phyloP scores from a whole-genome alignment of 2,888 invertebrate genomes.

The Drosophila neutralis region DNA sequence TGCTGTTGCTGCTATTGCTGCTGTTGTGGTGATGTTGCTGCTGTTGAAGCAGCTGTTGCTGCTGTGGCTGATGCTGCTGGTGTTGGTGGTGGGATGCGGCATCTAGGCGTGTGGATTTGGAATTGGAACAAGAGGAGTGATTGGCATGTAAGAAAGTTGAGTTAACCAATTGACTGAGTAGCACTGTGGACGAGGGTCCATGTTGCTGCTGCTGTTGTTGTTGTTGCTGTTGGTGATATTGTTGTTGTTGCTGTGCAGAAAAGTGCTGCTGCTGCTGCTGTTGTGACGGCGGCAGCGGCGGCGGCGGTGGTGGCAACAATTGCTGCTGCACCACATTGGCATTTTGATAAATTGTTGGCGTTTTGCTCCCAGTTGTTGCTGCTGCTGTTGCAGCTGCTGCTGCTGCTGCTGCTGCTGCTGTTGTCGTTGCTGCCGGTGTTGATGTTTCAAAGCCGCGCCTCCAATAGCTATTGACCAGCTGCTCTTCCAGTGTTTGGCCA shows the following conservation, averaged over 20 bases:
- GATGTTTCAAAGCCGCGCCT: slow-evolving; percentile 88
- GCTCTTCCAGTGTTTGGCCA: slow-evolving; percentile 88
- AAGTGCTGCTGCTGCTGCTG: slow-evolving; percentile 55
- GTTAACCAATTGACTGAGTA: slow-evolving; percentile 85
- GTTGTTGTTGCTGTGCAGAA: slow-evolving; percentile 57
- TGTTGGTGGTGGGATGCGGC: slow-evolving; percentile 55
- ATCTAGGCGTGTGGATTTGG: slow-evolving; percentile 67
- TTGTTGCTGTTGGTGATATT: slow-evolving; percentile 45
- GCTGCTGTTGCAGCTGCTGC: not conserved
- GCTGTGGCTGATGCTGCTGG: slow-evolving; percentile 51
- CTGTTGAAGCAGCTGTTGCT: slow-evolving; percentile 46
- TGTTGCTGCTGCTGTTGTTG: slow-evolving; percentile 68
- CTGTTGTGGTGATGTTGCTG: slow-evolving; percentile 54
- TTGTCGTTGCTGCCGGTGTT: slow-evolving; percentile 28
- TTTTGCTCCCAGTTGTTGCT: slow-evolving; percentile 66
- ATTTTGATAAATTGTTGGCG: slow-evolving; percentile 82
- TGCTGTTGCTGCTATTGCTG: slow-evolving; percentile 60
- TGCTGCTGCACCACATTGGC: slow-evolving; percentile 69
- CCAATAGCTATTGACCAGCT: slow-evolving; percentile 91
- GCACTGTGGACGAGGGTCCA: slow-evolving; percentile 86
- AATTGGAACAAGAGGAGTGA: slow-evolving; percentile 68
- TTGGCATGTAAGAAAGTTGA: slow-evolving; percentile 83
- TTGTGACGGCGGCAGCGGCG: slow-evolving; percentile 49
- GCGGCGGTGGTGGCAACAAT: slow-evolving; percentile 85
- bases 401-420: slow-evolving; percentile 30